Base-by-base conservation (phyloP, 2,888 invertebrate genomes). In the Apamea monoglypha region DNA sequence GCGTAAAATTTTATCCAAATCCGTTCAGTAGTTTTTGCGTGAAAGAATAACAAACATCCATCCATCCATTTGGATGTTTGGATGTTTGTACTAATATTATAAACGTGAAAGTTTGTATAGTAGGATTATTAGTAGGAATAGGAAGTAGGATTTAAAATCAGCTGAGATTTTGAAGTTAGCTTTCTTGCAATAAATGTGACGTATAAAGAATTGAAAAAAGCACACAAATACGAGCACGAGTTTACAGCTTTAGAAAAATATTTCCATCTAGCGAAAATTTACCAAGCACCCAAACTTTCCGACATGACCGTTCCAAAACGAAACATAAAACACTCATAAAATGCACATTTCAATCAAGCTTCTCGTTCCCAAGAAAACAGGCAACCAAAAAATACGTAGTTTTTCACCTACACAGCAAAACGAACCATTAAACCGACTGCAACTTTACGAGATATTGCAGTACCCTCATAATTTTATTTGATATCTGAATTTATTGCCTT, bases 401-500 rank as follows among this genome's bases (percentile, higher is more conserved):
- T 84, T 83, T 86, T 80, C 70, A 83, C 68, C 21, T 64, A 76
- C 18, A 50, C 69, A 61, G 67, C 68, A 72, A 68, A 78, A 86
- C 63, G 36, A n/a, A 25, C 66, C 82, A 83, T 77, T 63, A 81
- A 86, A 81, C 63, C 59, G 32, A 72, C 73, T 87, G 88, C 88
- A 88, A 71, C 76, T 83, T 83, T 88, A 87, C 81, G 84, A 78
- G 75, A 78, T 83, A 86, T 76, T 81, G 87, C 83, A 81, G 75
- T 70, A 78, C 79, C 76, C 74, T 83, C 77, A 72, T 86, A 76
- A 86, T 81, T 87, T 83, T 77, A 88, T 83, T 83, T 83, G 59
- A 79, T 80, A 77, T 70, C 79, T 68, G 66, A 78, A 86, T 86
- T 88, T 88, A 88, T 86, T 76, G 70, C 74, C 64, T 74, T n/a